Conservation (phyloP, 2,113 vertebrate genomes). For the Bostrychus sinensis region DNA sequence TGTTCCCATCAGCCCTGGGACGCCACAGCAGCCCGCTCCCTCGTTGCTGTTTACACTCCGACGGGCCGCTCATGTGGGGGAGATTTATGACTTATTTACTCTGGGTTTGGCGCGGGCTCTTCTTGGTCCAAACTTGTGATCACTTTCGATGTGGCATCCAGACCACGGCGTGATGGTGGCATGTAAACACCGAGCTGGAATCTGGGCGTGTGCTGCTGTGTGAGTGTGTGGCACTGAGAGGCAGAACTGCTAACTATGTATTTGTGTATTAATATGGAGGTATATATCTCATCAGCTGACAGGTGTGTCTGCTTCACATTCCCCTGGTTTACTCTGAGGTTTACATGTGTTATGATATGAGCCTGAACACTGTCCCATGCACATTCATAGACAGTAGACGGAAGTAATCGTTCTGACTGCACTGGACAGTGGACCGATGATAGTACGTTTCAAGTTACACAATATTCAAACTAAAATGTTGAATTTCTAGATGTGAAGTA, state of each 20-base stretch:
- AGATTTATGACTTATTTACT: conserved; percentile 81
- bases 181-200: conserved; percentile 68
- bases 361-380: neutral
- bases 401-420: no score
- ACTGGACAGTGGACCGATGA: neutral
- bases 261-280: neutral
- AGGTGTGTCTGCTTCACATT: neutral
- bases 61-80: conserved; percentile 63
- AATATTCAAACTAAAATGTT: no score
- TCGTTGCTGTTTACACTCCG: conserved; percentile 70
- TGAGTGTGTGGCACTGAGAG: conserved; percentile 62
- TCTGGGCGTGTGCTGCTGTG: conserved; percentile 52
- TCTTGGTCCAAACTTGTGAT: conserved; percentile 62
- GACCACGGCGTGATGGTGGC: conserved; percentile 66
- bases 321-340: neutral
- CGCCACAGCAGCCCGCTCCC: conserved; percentile 50
- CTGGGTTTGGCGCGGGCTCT: conserved; percentile 48
- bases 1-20: conserved; percentile 63
- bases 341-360: neutral
- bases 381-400: no score
- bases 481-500: no score
- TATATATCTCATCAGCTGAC: neutral
- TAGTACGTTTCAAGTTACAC: no score
- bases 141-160: conserved; percentile 68
- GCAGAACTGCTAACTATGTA: conserved; percentile 32